Evolutionary conservation across 1,140 invertebrate genomes (phyloP).

Genomic region (Acyrthosiphon pisum): DNA sequence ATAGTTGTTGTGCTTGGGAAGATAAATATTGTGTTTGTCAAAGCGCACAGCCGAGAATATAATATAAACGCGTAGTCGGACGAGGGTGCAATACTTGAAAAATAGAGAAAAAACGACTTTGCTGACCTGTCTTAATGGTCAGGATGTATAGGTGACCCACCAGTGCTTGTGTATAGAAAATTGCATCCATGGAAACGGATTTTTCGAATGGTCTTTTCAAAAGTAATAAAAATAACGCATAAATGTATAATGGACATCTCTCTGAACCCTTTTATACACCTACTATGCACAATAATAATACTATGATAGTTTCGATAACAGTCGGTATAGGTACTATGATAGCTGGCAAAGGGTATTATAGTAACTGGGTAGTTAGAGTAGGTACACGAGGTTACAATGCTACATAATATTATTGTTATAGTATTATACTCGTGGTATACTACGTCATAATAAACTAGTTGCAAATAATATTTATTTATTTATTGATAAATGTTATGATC

Average conservation of each 20-base stretch:
- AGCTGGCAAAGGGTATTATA: not conserved
- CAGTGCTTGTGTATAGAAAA: not conserved
- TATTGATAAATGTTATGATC: not conserved
- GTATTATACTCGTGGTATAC: not conserved
- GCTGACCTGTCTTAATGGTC: not conserved
- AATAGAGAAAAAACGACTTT: not conserved
- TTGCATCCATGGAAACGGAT: not conserved
- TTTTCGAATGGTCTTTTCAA: slow-evolving; percentile 19
- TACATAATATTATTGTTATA: no score
- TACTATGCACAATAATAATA: slow-evolving; percentile 27
- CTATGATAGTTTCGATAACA: not conserved
- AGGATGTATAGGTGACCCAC: no score
- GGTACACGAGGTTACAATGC: not conserved
- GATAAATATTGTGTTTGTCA: slow-evolving; percentile 31
- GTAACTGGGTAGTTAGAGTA: not conserved
- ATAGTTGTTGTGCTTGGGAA: not conserved
- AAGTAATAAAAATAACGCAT: slow-evolving; percentile 21
- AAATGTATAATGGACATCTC: not conserved
- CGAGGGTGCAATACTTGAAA: not conserved
- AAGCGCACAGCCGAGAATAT: not conserved
- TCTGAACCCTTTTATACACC: not conserved
- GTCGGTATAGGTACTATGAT: not conserved
- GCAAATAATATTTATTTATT: not conserved
- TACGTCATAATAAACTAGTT: not conserved
- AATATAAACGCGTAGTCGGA: not conserved